A percentile compares a stretch with the other conserved stretches of the same genome.
These are phyloP conservation scores for Galerucella nymphaeae DNA, from an alignment of 2,888 invertebrate genomes.

Conservation along the genomic window DNA sequence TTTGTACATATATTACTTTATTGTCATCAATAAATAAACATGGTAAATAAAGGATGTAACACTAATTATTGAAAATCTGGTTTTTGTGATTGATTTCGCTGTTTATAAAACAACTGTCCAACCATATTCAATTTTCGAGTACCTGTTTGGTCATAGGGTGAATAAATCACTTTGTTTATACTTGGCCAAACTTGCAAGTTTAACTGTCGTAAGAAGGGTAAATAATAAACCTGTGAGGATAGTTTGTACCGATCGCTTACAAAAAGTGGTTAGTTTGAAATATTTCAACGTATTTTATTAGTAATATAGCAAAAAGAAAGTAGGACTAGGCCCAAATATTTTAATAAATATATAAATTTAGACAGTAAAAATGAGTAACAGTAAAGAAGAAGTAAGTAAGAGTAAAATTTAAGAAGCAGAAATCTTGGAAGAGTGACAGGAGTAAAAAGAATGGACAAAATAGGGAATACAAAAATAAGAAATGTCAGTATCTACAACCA, in stretches of 20 bases:
- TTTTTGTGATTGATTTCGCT: background rate
- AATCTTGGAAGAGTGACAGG: too few species aligned
- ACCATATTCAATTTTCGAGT: background rate
- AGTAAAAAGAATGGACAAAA: too few species aligned
- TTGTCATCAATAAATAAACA: background rate
- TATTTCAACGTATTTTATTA: background rate
- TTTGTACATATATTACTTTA: background rate
- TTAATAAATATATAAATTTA: too few species aligned
- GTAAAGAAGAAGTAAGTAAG: too few species aligned
- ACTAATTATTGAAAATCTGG: too few species aligned
- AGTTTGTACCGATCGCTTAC: background rate
- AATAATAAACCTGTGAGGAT: background rate
- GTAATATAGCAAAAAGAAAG: background rate
- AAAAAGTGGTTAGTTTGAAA: background rate
- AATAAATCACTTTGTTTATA: constrained; percentile 6
- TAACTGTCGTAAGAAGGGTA: constrained; percentile 2
- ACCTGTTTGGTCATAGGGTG: constrained; percentile 5
- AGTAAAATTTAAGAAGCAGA: too few species aligned
- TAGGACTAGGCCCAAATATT: background rate
- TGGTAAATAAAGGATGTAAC: background rate
- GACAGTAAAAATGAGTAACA: too few species aligned
- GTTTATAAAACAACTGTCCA: background rate
- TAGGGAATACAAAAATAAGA: too few species aligned
- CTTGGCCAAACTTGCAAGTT: background rate
- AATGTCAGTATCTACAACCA: too few species aligned